Percentiles rank a stretch among this genome's conserved stretches.
Evolutionary conservation across 2,888 invertebrate species (phyloP).

Genomic region (Lasioglossum vierecki): DNA sequence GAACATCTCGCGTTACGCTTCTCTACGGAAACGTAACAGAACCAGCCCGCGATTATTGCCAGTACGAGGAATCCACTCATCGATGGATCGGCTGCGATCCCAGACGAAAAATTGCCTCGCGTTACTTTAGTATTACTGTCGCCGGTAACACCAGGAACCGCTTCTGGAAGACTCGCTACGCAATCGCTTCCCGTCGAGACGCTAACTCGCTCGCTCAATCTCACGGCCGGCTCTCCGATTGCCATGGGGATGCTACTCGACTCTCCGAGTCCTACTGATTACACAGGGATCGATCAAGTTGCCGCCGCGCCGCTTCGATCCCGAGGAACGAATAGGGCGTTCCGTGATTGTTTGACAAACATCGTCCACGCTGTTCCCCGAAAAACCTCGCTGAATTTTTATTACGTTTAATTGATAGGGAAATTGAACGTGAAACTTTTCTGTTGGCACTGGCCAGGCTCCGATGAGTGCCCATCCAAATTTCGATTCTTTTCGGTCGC

Average conservation of each 20-base stretch:
- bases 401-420: background rate
- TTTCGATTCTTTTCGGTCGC: background rate
- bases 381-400: background rate
- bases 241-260: slow-evolving; percentile 2
- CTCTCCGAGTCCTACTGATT: background rate
- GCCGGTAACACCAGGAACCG: slow-evolving; percentile 21
- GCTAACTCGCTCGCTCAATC: background rate
- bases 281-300: slow-evolving; percentile 13
- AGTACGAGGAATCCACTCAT: slow-evolving; percentile 29
- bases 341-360: slow-evolving; percentile 15
- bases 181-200: slow-evolving; percentile 22
- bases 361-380: background rate
- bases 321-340: background rate
- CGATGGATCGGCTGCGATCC: slow-evolving; percentile 21
- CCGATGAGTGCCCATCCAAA: background rate
- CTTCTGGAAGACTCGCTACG: slow-evolving; percentile 33
- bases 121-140: slow-evolving; percentile 53
- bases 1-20: slow-evolving; percentile 38
- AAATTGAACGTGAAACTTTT: background rate
- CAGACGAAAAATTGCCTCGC: slow-evolving; percentile 60
- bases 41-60: slow-evolving; percentile 53
- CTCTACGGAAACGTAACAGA: slow-evolving; percentile 42
- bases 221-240: slow-evolving; percentile 15
- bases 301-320: slow-evolving; percentile 8
- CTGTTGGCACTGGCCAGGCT: background rate